Base-by-base conservation (phyloP, 2,888 invertebrate genomes). In the Geophilus truncorum region DNA sequence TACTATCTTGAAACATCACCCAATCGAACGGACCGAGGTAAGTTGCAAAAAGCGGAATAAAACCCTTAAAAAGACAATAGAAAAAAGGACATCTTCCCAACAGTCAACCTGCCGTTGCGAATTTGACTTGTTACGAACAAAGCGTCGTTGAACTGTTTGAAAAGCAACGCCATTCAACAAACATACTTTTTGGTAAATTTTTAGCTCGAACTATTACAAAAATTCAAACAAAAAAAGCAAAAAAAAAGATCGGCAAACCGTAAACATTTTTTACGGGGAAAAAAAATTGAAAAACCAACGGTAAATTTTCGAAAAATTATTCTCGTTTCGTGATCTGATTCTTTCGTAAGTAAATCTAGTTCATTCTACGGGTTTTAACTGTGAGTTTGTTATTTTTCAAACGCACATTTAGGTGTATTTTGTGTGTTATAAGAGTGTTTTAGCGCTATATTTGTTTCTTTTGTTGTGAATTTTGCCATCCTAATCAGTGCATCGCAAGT, bases 21-120 rank as follows among this genome's bases (percentile, higher is more conserved):
- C 82, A 80, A 78, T 81, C 82, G 82, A 82, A 82, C 82, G 82
- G 82, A 62, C 82, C 82, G 80, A 82, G 81, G 82, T 82, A 81
- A 82, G 81, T 45, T 7, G 78, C 18, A 12, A 51, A 34, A 34
- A 36, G 12, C 21, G 12, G 18, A 10, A 10, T 23, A 77, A 77
- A 77, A 36, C 21, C 25, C 21, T 36, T 21, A 18, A 34, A 36
- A 36, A 36, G 30, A 23, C 32, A 77, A 36, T 23, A 77, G 77
- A 77, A 36, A 77, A 77, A 77, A 18, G 77, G 70, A 28, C 70
- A 70, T 70, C 70, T 70, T 70, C 51, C 18, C 70, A 70, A 70
- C 70, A 70, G 70, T 70, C 70, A 36, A 77, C 77, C 77, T 32
- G 23, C 77, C 28, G 77, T 77, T 36, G 77, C 32, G 77, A 77